Evolutionary conservation across 1,140 invertebrate genomes (phyloP), one percentile per base, ranked within the genome.

Genomic region (Ectropis grisescens): DNA sequence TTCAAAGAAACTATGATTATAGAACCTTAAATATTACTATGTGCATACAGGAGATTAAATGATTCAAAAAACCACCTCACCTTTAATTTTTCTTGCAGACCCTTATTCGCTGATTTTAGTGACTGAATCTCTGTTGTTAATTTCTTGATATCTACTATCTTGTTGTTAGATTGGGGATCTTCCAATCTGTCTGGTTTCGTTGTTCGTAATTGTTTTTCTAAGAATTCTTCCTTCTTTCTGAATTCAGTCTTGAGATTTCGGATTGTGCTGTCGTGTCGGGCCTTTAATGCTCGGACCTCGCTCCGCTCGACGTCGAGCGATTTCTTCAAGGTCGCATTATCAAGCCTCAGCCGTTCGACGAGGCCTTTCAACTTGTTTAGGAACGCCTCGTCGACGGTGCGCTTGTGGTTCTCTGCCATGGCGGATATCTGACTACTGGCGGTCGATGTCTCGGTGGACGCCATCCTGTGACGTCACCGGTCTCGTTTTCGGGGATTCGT

Each of bases 231-330:
- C 48, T 65, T 69, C 51, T 68, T 80, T 48, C 60, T 76, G 37
- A 56, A 67, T 68, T 83, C 79, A 69, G 82, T 80, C 71, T 76
- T 82, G 47, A 82, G 42, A 26, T 76, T 68, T 52, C 78, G 60
- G 11, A 75, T 41, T 23, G 62, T 57, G 40, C 69, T 66, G 39
- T 82, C 79, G 28, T 74, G 58, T 48, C 58, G 70, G 48, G 82
- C 82, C 51, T 76, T 80, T 36, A 80, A 58, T 47, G 79, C 80
- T 72, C 82, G 57, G 43, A 81, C 65, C 44, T 82, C 80, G 75
- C 82, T 81, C 80, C 82, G 80, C 72, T 83, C 82, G 72, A 79
- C 53, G 50, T 82, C 79, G 58, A 83, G 80, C 48, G 70, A 64
- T 40, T 75, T 82, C 60, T 82, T 82, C 57, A 82, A 61, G 58